Conservation (phyloP, 2,888 invertebrate genomes). For the Plebejus melissa region DNA sequence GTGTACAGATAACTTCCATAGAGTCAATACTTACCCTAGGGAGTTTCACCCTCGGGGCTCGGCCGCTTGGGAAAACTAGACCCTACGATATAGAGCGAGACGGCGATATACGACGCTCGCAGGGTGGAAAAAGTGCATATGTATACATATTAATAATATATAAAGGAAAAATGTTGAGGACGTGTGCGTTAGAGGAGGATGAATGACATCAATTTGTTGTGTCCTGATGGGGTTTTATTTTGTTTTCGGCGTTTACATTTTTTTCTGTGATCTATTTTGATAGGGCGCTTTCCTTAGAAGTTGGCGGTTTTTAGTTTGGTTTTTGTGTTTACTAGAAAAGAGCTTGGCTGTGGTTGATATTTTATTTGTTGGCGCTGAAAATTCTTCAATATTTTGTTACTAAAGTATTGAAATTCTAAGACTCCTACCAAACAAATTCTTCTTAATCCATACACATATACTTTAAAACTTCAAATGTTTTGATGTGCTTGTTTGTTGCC, state of each 20-base stretch:
- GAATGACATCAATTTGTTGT: conserved; percentile 78
- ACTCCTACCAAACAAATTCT: no score
- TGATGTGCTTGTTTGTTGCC: not conserved
- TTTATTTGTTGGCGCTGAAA: not conserved
- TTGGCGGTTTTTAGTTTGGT: not conserved
- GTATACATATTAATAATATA: conserved; percentile 79
- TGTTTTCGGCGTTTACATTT: conserved; percentile 66
- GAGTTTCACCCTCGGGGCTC: conserved; percentile 77
- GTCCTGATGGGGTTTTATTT: conserved; percentile 79
- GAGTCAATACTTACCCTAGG: conserved; percentile 79
- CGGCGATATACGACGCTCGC: conserved; percentile 49
- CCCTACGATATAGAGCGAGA: conserved; percentile 79
- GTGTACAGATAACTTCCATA: conserved; percentile 79
- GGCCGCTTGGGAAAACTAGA: conserved; percentile 79
- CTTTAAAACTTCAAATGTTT: no score
- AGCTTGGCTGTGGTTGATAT: not conserved
- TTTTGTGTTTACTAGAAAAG: not conserved
- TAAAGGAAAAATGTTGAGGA: conserved; percentile 78
- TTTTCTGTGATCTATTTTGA: conserved; percentile 40
- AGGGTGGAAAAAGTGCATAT: conserved; percentile 60
- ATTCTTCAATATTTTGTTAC: not conserved
- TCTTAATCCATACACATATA: no score
- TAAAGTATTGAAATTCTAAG: no score
- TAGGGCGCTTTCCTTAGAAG: conserved; percentile 8
- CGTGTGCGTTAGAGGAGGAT: conserved; percentile 76